phyloP scores from a whole-genome alignment of 1,140 invertebrate species.

The Drosophila neocordata region DNA sequence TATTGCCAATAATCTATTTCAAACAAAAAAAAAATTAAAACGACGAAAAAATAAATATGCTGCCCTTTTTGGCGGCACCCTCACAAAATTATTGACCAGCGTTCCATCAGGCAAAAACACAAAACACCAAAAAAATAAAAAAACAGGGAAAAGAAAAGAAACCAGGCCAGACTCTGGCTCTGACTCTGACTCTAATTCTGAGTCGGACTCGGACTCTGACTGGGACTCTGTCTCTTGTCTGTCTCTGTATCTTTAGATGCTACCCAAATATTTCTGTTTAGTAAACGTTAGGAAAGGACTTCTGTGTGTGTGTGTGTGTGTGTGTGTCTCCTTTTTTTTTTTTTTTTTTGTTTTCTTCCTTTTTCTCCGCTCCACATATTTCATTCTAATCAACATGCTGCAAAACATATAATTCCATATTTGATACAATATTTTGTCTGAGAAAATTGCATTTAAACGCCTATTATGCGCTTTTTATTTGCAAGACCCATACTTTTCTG shows the following conservation, averaged over 20 bases:
- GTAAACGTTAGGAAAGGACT: conserved; percentile 67
- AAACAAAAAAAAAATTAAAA: conserved; percentile 62
- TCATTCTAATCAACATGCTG: conserved; percentile 76
- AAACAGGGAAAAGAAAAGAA: conserved; percentile 18
- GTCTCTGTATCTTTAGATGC: conserved; percentile 60
- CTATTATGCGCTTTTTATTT: conserved; percentile 82
- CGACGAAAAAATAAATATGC: conserved; percentile 54
- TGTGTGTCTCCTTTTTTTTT: conserved; percentile 21
- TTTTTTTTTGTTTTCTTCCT: conserved; percentile 7
- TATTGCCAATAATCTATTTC: conserved; percentile 80
- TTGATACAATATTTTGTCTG: conserved; percentile 64
- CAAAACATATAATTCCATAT: conserved; percentile 79
- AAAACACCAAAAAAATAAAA: conserved; percentile 27
- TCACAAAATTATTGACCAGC: conserved; percentile 82
- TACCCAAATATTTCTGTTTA: conserved; percentile 76
- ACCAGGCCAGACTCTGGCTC: conserved; percentile 53
- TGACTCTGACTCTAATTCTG: conserved; percentile 53
- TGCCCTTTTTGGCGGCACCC: conserved; percentile 81
- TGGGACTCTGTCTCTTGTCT: conserved; percentile 37
- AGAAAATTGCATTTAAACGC: conserved; percentile 83
- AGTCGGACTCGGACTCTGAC: conserved; percentile 48
- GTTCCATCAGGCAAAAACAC: conserved; percentile 47
- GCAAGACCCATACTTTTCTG: conserved; percentile 75
- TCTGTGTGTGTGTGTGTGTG: conserved; percentile 48
- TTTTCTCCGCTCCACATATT: conserved; percentile 47